Base-by-base conservation (phyloP, 2,888 invertebrate species). In the Cheilosia scutellata region DNA sequence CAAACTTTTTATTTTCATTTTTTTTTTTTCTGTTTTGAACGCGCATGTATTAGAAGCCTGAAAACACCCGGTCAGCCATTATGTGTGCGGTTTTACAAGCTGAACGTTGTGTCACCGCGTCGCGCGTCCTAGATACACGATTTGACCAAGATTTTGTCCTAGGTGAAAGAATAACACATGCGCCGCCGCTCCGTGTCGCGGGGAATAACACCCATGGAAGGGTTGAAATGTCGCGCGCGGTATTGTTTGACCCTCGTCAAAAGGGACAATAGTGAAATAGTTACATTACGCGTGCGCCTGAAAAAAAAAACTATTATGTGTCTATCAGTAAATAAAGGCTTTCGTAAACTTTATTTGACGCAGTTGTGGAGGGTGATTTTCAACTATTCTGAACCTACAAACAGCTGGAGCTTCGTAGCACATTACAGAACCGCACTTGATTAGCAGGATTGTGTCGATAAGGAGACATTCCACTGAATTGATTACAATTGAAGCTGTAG, bases 51-150 rank as follows among this genome's bases (percentile, higher is more conserved):
- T 47, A 44, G 27, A 20, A 68, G 49, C 49, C 58, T 53, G 44
- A 31, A 72, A 72, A 72, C 78, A 78, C 72, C 78, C 78, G 71
- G 55, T 78, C 70, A 62, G 37, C 70, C 70, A 44, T 44, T 51
- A 27, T 57, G 58, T 37, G 27, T 77, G 77, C 53, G 70, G 62
- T 51, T 51, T 77, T 70, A 47, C 62, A 60, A 40, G 44, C 53
- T 31, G 29, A 58, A 58, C 27, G 44, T 62, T 31, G 9, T 40
- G 60, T 37, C 57, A 27, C 49, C 58, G 40, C 29, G 25, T n/a
- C 29, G 29, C 51, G 27, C 40, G 37, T 74, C 65, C 79, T 65
- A 72, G 78, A 79, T 60, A 2, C 31, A 65, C 33, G 58, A 33
- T 66, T 66, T 74, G 79, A 75, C 79, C 79, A 62, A 71, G 25